Evolutionary conservation across 2,888 invertebrate species (phyloP).

Genomic region (Dasypolia templi): DNA sequence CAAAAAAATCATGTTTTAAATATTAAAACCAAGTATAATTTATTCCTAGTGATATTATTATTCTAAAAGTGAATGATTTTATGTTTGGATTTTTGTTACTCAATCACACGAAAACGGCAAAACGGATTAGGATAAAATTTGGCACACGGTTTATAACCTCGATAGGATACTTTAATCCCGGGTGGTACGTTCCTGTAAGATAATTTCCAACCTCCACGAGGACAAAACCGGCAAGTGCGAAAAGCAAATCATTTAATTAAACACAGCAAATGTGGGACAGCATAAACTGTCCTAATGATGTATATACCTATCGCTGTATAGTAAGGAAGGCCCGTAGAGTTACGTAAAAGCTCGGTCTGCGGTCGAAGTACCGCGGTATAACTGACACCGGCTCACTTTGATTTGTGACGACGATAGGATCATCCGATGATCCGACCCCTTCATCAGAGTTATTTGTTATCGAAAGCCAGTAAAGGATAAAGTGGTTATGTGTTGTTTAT

Average conservation of each 20-base stretch:
- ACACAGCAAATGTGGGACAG: neutral
- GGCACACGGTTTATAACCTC: neutral
- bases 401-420: slow-evolving; percentile 31
- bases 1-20: too few species aligned
- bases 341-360: slow-evolving; percentile 37
- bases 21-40: too few species aligned
- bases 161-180: neutral
- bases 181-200: neutral
- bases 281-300: neutral
- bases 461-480: too few species aligned
- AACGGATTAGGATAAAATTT: neutral
- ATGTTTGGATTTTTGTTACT: neutral
- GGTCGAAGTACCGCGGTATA: slow-evolving; percentile 40
- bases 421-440: slow-evolving; percentile 38
- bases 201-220: neutral
- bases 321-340: neutral
- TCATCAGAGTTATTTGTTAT: slow-evolving; percentile 28
- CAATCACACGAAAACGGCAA: neutral
- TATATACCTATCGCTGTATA: neutral
- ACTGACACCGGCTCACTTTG: slow-evolving; percentile 23
- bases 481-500: slow-evolving; percentile 23
- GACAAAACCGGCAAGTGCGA: neutral
- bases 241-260: neutral
- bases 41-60: too few species aligned
- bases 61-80: neutral